Evolutionary conservation across 2,888 invertebrate species (phyloP).

Genomic region (Sminthurides aquaticus): DNA sequence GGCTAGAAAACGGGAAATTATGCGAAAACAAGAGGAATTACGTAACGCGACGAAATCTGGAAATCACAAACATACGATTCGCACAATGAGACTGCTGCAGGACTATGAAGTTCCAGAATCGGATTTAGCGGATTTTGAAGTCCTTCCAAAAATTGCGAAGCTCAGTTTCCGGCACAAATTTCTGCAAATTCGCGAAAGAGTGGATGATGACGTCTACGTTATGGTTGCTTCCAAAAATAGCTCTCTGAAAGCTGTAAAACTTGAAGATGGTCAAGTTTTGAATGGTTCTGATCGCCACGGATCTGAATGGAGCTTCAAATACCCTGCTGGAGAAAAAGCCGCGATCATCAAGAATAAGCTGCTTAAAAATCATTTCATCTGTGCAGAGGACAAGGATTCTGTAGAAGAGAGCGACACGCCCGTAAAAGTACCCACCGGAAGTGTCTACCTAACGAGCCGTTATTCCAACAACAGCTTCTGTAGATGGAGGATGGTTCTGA

Average conservation of each 20-base stretch:
- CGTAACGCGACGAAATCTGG: not conserved
- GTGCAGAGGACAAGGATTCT: too few relatives aligned
- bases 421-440: too few relatives aligned
- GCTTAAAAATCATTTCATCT: too few relatives aligned
- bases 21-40: not conserved
- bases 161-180: not conserved
- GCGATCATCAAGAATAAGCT: not conserved
- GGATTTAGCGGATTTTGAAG: not conserved
- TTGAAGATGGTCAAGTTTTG: not conserved
- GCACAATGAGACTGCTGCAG: not conserved
- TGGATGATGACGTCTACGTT: not conserved
- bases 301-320: not conserved
- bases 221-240: not conserved
- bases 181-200: not conserved
- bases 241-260: not conserved
- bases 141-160: not conserved
- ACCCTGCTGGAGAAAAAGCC: not conserved
- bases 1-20: not conserved
- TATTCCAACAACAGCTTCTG: not conserved
- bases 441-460: too few relatives aligned
- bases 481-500: too few relatives aligned
- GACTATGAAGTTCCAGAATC: not conserved
- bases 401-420: too few relatives aligned
- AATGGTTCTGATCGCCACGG: not conserved
- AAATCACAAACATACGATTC: not conserved